Evolutionary conservation across 2,888 invertebrate genomes (phyloP), one percentile per base, ranked within the genome.

Genomic region (Crematogaster levior): DNA sequence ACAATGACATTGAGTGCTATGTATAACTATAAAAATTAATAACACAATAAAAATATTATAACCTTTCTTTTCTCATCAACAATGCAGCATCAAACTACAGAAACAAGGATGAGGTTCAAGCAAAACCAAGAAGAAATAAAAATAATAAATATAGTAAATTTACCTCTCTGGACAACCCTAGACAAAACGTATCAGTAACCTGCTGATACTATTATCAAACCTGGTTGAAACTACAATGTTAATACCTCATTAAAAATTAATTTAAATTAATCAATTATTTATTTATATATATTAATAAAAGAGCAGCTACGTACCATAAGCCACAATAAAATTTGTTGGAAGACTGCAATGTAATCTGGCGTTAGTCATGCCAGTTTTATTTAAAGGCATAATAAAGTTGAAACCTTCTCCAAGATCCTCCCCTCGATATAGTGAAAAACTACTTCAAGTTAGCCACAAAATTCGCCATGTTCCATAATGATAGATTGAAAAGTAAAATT

Each of bases 391-490:
- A 94, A 99, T 99, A 88, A 99, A 97, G 93, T 98, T 99, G 94
- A 95, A 97, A 0, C 99, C 99, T 63, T 94, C 94, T 0, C 99
- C 99, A 0, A 94, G 92, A 0, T 97, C 97, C 37, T 95, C 95
- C 0, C 99, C 99, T n/a, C n/a, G n/a, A n/a, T n/a, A n/a, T n/a
- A n/a, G n/a, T n/a, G n/a, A n/a, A n/a, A n/a, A n/a, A 98, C 95
- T 99, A 98, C 51, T 96, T 95, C n/a, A 99, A 95, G 94, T 98
- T 97, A 0, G 99, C 99, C 99, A n/a, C 99, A 99, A 95, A 98
- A 99, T 72, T 95, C 94, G 0, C 99, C 99, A 93, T 98, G 95
- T 93, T 99, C n/a, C 98, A 95, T 98, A 99, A 7, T 99, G 98
- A 95, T 99, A 99, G 83, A 99, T 97, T 0, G 99, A 99, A 95